Conservation (phyloP, 2,888 invertebrate genomes). For the Agrotis puta region DNA sequence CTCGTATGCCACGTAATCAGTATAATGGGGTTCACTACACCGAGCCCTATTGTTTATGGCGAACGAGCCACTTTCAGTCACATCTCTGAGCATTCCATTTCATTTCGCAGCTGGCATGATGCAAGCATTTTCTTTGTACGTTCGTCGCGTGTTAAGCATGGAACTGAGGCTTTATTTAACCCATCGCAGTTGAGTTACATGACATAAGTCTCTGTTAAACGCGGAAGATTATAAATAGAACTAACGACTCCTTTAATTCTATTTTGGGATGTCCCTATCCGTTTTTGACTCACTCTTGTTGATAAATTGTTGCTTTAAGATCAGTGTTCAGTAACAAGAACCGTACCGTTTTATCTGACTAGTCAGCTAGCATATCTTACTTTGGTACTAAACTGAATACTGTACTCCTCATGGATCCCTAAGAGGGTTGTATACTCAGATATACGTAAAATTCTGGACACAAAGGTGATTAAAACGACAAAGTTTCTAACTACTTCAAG, state of each 20-base stretch:
- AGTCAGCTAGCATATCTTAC: neutral
- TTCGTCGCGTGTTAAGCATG: constrained; percentile 11
- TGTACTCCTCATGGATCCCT: neutral
- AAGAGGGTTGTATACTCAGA: neutral
- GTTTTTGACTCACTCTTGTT: constrained; percentile 1
- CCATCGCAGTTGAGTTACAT: constrained; percentile 18
- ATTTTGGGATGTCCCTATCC: constrained; percentile 30
- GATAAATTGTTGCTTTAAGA: neutral
- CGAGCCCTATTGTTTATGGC: constrained; percentile 53
- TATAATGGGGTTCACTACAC: constrained; percentile 61
- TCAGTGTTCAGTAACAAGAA: neutral
- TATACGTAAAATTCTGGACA: neutral
- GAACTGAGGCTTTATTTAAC: constrained; percentile 22
- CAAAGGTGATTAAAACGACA: neutral
- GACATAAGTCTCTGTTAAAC: constrained; percentile 11
- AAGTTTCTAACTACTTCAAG: constrained; percentile 18
- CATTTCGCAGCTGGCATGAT: constrained; percentile 42
- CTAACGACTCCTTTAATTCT: constrained; percentile 22
- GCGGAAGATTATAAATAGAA: constrained; percentile 44
- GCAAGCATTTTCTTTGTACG: constrained; percentile 36
- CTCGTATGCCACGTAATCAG: constrained; percentile 48
- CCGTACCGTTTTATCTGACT: neutral
- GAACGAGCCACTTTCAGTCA: constrained; percentile 41
- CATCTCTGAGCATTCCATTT: constrained; percentile 42
- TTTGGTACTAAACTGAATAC: constrained; percentile 5